Conservation (phyloP, 2,113 vertebrate genomes). For the Peromyscus polionotus region DNA sequence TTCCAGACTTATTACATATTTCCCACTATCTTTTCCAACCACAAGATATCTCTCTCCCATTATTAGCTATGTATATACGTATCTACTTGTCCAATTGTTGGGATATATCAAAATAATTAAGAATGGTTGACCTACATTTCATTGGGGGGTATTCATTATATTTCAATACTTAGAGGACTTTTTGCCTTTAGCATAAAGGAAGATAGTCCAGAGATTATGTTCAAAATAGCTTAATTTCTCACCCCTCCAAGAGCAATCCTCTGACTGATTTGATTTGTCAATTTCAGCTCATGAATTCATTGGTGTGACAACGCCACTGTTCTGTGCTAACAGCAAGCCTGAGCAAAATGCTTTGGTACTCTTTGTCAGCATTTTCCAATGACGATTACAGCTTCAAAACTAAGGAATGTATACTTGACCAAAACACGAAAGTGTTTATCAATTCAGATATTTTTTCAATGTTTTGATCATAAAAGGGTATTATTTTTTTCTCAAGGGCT, state of each 20-base stretch:
- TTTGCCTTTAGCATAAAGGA: neutral
- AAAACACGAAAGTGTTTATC: neutral
- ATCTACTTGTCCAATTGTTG: neutral
- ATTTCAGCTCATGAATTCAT: neutral
- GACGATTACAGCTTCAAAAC: neutral
- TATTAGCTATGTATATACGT: neutral
- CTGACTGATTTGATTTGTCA: neutral
- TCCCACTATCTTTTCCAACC: neutral
- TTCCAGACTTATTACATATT: too few species aligned
- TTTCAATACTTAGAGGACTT: neutral
- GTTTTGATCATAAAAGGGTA: neutral
- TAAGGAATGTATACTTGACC: constrained; percentile 8
- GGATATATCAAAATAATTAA: neutral
- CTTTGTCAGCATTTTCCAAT: neutral
- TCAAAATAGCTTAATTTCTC: neutral
- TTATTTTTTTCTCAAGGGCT: neutral
- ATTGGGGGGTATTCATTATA: neutral
- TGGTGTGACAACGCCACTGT: neutral
- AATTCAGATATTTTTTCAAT: constrained; percentile 23
- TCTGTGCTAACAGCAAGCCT: neutral
- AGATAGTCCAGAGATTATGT: neutral
- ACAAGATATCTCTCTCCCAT: neutral
- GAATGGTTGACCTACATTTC: neutral
- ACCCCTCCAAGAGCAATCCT: too few species aligned
- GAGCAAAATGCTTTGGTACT: neutral